Base-by-base conservation (phyloP, 1,140 invertebrate species). In the Pantala flavescens region DNA sequence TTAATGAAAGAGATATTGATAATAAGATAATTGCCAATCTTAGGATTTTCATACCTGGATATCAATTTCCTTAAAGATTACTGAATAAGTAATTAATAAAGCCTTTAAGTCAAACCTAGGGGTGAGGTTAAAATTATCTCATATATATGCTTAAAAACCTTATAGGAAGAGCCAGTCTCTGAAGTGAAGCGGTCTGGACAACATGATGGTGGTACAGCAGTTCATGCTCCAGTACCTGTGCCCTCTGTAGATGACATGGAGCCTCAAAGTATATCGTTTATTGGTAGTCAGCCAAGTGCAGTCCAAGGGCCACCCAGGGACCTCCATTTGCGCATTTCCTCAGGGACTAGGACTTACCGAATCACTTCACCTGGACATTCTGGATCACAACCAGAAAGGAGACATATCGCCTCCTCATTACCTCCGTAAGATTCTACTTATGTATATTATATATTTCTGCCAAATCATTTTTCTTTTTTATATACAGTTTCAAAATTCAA, bases 181-280 rank as follows among this genome's bases (percentile, higher is more conserved):
- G 28, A 36, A 36, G 28, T 2, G 28, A 36, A 36, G 28, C 28
- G 28, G 23, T 36, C 71, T 55, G 72, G 49, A 21, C 49, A 16
- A 14, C 21, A 71, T 24, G 43, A 75, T 63, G 73, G 77, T 72
- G 24, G 74, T 14, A 42, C 82, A 78, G 80, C 84, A 9, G 82
- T 85, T 14, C 88, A 90, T 76, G 85, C 85, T 14, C 86, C 87
- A 14, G 84, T 90, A 73, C 86, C 88, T 75, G 85, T 88, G 75
- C 88, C 90, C 76, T 83, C 90, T 78, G 87, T 86, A 70, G 91
- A 93, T 81, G 91, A 93, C 78, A 93, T 94, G 91, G 93, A 94
- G 79, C 93, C 93, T 11, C 93, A 96, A 82, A 94, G 92, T 84
- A 94, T 95, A 77, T 95, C 93, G 42, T 96, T 95, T 80, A 95